Evolutionary conservation across 1,140 invertebrate genomes (phyloP).

Genomic region (Laupala kohalensis): DNA sequence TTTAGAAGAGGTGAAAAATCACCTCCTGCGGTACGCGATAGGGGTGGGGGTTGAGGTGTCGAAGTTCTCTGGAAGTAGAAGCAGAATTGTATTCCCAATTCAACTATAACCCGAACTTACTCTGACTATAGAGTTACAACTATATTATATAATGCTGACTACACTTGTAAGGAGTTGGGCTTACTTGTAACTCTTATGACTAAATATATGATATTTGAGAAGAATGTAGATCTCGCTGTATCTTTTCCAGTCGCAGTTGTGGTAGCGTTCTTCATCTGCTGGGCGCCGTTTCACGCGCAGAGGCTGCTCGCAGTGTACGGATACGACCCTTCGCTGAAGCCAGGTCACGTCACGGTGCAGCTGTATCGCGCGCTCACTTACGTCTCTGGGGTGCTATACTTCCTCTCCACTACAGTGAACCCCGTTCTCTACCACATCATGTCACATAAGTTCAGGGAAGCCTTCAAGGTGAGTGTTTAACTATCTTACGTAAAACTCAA

Average conservation of each 20-base stretch:
- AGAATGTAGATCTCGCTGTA: neutral
- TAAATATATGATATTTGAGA: too few relatives aligned
- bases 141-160: too few relatives aligned
- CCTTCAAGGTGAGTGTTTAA: constrained; percentile 63
- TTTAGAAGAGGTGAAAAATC: too few relatives aligned
- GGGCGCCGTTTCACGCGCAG: constrained; percentile 85
- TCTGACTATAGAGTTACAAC: too few relatives aligned
- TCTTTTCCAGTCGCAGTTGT: constrained; percentile 69
- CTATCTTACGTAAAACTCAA: too few relatives aligned
- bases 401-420: constrained; percentile 70
- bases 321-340: constrained; percentile 24
- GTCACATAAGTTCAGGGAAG: constrained; percentile 70
- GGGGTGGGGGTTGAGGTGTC: too few relatives aligned
- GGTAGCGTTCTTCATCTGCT: constrained; percentile 86
- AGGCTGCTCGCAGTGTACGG: constrained; percentile 64
- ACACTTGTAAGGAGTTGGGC: too few relatives aligned
- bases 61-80: too few relatives aligned
- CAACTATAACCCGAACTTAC: too few relatives aligned
- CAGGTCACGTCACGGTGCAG: constrained; percentile 25
- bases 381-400: constrained; percentile 66
- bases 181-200: too few relatives aligned
- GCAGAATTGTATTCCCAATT: too few relatives aligned
- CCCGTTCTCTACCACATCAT: constrained; percentile 74
- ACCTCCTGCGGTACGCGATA: too few relatives aligned
- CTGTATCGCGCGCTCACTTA: constrained; percentile 53